phyloP scores from a whole-genome alignment of 2,797 vertebrate species.

The Semaprochilodus insignis region DNA sequence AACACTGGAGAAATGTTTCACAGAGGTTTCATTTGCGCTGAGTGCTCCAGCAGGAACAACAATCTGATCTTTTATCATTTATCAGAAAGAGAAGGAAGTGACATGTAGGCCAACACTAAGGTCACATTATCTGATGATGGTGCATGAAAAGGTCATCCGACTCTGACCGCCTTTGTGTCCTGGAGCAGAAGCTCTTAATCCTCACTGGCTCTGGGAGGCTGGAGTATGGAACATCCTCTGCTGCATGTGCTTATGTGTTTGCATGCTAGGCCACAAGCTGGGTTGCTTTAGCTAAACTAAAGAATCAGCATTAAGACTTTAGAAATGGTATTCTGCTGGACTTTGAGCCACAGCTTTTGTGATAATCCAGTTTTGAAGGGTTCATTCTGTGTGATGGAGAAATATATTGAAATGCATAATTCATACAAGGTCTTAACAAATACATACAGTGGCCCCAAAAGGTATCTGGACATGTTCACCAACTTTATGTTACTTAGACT shows the following conservation, averaged over 20 bases:
- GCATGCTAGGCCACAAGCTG: background rate
- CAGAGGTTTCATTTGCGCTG: background rate
- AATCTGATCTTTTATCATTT: conserved; percentile 3
- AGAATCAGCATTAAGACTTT: background rate
- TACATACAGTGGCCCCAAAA: too few species aligned
- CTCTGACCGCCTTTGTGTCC: background rate
- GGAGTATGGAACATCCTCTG: background rate
- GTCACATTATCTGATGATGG: conserved; percentile 15
- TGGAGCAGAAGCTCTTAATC: background rate
- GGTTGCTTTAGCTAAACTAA: too few species aligned
- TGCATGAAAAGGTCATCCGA: conserved; percentile 12
- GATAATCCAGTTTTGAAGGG: too few species aligned
- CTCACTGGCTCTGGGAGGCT: background rate
- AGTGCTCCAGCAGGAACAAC: background rate
- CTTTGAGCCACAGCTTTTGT: too few species aligned
- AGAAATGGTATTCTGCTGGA: too few species aligned
- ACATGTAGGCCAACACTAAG: background rate
- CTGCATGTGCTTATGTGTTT: background rate
- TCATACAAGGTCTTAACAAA: too few species aligned
- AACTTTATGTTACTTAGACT: too few species aligned
- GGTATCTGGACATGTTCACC: too few species aligned
- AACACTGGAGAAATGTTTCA: background rate
- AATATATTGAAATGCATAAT: too few species aligned
- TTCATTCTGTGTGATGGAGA: too few species aligned
- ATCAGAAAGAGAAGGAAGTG: background rate